These are phyloP conservation scores for Cirrhinus molitorella DNA, from an alignment of 2,797 vertebrate genomes.

Conservation along the genomic window DNA sequence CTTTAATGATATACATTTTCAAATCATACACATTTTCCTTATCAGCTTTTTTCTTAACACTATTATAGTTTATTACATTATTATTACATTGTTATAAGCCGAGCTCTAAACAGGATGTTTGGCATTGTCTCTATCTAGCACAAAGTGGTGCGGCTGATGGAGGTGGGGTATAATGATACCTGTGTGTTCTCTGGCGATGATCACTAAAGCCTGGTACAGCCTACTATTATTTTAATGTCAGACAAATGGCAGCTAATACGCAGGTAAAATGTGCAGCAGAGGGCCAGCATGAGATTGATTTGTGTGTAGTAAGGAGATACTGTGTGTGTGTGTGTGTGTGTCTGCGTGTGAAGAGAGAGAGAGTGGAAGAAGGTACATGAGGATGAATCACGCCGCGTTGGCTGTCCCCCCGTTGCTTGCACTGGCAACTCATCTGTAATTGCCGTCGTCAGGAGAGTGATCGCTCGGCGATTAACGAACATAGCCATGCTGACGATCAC, in stretches of 20 bases:
- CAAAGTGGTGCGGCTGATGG: conserved; percentile 43
- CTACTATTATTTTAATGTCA: conserved; percentile 83
- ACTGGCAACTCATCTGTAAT: conserved; percentile 69
- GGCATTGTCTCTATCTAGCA: conserved; percentile 38
- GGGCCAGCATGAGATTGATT: conserved; percentile 67
- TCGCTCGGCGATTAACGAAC: conserved; percentile 80
- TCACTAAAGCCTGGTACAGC: conserved; percentile 74
- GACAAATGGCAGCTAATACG: conserved; percentile 79
- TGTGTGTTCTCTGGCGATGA: conserved; percentile 52
- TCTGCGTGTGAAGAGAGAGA: conserved; percentile 33
- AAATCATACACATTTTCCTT: conserved; percentile 17
- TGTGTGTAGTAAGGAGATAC: conserved; percentile 72
- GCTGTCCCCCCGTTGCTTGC: conserved; percentile 64
- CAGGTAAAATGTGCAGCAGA: conserved; percentile 73
- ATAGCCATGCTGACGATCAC: conserved; percentile 77
- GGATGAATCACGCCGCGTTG: conserved; percentile 59
- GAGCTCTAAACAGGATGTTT: conserved; percentile 17
- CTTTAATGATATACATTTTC: conserved; percentile 20
- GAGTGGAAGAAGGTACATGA: conserved; percentile 53
- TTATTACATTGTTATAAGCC: conserved; percentile 39
- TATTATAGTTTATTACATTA: conserved; percentile 16
- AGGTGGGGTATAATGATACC: conserved; percentile 58
- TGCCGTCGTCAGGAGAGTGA: conserved; percentile 76
- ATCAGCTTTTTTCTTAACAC: conserved; percentile 1
- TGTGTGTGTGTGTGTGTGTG: conserved; percentile 16